A percentile compares a stretch with the other conserved stretches of the same genome.
Evolutionary conservation across 2,113 vertebrate species (phyloP).

Genomic region (chimpanzee (Pan troglodytes)): DNA sequence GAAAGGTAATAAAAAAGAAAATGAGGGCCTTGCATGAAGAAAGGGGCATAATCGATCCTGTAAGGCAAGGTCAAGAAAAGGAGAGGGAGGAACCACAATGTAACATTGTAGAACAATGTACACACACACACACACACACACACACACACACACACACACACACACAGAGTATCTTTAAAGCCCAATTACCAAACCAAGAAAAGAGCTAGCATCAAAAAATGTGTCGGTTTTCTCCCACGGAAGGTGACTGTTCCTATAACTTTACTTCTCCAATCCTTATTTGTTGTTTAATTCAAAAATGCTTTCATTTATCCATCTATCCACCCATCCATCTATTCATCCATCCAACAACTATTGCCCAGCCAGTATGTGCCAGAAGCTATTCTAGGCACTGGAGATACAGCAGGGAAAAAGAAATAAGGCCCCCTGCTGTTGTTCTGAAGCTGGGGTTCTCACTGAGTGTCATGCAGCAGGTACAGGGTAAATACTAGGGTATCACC

Average conservation of each 20-base stretch:
- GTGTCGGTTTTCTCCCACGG: not conserved
- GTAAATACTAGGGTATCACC: not conserved
- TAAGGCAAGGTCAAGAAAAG: not conserved
- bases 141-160: too few species aligned
- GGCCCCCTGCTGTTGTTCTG: accelerated
- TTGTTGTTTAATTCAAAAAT: not conserved
- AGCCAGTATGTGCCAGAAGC: not conserved
- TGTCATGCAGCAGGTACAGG: too few species aligned
- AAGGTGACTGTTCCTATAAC: not conserved
- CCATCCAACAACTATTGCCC: not conserved
- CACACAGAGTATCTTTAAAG: too few species aligned
- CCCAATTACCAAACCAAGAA: too few species aligned
- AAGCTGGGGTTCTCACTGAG: not conserved
- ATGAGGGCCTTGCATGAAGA: not conserved
- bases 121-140: too few species aligned
- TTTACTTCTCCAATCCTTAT: not conserved
- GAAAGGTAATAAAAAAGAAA: not conserved
- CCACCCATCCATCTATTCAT: not conserved
- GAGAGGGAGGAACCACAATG: not conserved
- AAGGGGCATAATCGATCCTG: not conserved
- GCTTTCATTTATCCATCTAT: not conserved
- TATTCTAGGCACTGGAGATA: not conserved
- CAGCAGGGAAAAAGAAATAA: not conserved
- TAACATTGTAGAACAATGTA: not conserved
- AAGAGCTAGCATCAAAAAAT: not conserved